Conservation (phyloP, 37 sponge, comb jelly and placozoan species). For the Mnemiopsis leidyi region DNA sequence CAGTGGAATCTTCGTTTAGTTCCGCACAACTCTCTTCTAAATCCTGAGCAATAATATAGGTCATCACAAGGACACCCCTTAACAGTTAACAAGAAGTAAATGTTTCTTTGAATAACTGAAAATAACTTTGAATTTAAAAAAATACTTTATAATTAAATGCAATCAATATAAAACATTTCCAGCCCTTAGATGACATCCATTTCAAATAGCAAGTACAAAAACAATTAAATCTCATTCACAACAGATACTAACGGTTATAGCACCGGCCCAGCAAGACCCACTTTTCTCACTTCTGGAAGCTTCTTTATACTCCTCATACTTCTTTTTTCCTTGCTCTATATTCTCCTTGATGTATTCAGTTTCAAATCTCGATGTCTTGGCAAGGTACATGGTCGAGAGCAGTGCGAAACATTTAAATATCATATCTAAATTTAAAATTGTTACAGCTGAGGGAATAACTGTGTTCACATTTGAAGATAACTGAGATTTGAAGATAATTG, state of each 20-base stretch:
- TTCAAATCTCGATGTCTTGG: background rate
- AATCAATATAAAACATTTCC: too few species aligned
- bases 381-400: background rate
- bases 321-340: slow-evolving; percentile 14
- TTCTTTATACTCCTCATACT: slow-evolving; percentile 24
- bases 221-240: too few species aligned
- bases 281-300: background rate
- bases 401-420: background rate
- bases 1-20: background rate
- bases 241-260: background rate
- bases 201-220: too few species aligned
- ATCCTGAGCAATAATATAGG: background rate
- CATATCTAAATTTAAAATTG: background rate
- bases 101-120: too few species aligned
- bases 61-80: too few species aligned
- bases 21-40: slow-evolving; percentile 12
- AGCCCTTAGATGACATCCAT: too few species aligned
- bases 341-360: slow-evolving; percentile 29
- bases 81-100: too few species aligned
- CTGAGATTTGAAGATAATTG: background rate
- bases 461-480: too few species aligned
- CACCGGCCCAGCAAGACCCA: slow-evolving; percentile 30
- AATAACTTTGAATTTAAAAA: too few species aligned
- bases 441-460: too few species aligned
- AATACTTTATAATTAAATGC: too few species aligned